phyloP scores from a whole-genome alignment of 2,888 invertebrate genomes.

The Eretmocerus hayati region DNA sequence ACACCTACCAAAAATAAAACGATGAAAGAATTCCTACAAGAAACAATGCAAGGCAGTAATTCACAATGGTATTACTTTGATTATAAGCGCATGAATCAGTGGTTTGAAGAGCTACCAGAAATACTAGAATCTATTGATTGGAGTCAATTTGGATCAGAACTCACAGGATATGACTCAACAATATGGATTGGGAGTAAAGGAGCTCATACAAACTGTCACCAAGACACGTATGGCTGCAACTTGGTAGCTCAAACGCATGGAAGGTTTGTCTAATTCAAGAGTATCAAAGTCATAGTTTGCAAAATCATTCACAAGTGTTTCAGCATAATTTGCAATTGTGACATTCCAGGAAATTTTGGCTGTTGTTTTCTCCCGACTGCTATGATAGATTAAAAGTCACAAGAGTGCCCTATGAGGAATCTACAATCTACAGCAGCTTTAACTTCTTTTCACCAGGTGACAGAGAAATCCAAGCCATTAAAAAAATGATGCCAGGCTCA shows the following conservation, averaged over 20 bases:
- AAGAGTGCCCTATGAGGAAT: constrained; percentile 92
- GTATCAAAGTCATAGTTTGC: constrained; percentile 70
- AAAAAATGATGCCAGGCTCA: constrained; percentile 41
- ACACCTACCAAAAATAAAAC: constrained; percentile 56
- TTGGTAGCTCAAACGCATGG: constrained; percentile 84
- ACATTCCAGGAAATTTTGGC: constrained; percentile 74
- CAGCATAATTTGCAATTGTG: background rate
- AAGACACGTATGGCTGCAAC: constrained; percentile 91
- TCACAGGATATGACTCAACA: constrained; percentile 63
- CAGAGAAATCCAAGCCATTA: constrained; percentile 49
- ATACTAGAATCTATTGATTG: constrained; percentile 57
- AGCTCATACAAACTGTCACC: constrained; percentile 89
- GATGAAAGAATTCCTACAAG: constrained; percentile 57
- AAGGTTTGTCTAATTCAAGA: constrained; percentile 79
- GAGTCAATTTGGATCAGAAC: constrained; percentile 66
- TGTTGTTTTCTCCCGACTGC: constrained; percentile 77
- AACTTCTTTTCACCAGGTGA: constrained; percentile 67
- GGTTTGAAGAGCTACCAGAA: constrained; percentile 56
- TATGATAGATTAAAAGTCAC: constrained; percentile 63
- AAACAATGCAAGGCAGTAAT: constrained; percentile 30
- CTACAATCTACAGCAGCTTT: constrained; percentile 81
- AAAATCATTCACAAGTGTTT: background rate
- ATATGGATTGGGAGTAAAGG: constrained; percentile 83
- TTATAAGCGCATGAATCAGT: constrained; percentile 71
- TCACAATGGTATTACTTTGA: constrained; percentile 75